phyloP scores from a whole-genome alignment of 2,888 invertebrate species.

The Rhodophaea formosa region DNA sequence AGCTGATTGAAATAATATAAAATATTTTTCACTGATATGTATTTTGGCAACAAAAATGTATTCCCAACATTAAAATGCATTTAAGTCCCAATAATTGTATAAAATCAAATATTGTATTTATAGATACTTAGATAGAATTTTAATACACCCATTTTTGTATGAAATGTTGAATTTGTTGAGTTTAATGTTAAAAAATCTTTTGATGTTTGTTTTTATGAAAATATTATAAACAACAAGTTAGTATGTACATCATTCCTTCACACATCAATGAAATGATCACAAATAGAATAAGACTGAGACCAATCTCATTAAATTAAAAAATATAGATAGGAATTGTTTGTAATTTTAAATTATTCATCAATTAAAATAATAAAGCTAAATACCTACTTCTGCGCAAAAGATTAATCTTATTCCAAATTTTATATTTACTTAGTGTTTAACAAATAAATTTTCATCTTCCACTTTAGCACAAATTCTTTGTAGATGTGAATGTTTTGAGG shows the following conservation, averaged over 20 bases:
- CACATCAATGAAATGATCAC: slow-evolving; percentile 27
- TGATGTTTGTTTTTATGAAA: slow-evolving; percentile 32
- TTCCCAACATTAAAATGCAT: not conserved
- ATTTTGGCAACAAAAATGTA: not conserved
- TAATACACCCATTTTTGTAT: slow-evolving; percentile 55
- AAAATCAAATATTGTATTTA: slow-evolving; percentile 35
- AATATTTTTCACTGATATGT: slow-evolving; percentile 15
- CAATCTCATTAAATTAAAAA: slow-evolving; percentile 49
- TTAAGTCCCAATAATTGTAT: no score
- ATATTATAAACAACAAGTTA: slow-evolving; percentile 21
- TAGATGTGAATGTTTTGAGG: slow-evolving; percentile 24
- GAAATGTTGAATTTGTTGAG: slow-evolving; percentile 34
- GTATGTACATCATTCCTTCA: slow-evolving; percentile 32
- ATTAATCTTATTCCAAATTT: slow-evolving; percentile 35
- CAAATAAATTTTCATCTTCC: slow-evolving; percentile 11
- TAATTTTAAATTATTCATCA: slow-evolving; percentile 12
- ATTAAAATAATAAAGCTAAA: not conserved
- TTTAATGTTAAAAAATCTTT: slow-evolving; percentile 37
- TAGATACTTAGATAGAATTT: slow-evolving; percentile 55
- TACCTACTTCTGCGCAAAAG: not conserved
- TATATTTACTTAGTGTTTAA: slow-evolving; percentile 25
- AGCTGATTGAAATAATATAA: slow-evolving; percentile 15
- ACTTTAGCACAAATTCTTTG: slow-evolving; percentile 21
- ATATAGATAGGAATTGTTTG: slow-evolving; percentile 26
- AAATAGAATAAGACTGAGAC: slow-evolving; percentile 68